Conservation (phyloP, 2,797 vertebrate genomes). For the Pangasius sanitwongsei region DNA sequence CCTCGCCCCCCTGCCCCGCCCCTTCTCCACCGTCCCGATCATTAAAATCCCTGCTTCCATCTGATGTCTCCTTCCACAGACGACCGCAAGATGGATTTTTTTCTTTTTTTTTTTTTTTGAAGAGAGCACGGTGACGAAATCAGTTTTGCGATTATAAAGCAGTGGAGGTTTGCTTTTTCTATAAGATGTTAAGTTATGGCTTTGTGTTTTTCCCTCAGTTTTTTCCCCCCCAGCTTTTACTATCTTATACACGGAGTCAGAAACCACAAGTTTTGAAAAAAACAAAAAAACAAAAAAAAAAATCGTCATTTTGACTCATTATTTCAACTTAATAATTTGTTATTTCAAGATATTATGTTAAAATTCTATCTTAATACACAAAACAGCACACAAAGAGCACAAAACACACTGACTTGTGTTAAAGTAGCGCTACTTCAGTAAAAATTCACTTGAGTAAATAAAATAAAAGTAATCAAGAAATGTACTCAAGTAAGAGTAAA, state of each 20-base stretch:
- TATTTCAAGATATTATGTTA: background rate
- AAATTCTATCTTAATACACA: background rate
- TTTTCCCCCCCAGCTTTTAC: background rate
- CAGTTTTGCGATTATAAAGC: background rate
- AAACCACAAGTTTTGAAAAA: background rate
- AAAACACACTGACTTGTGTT: background rate
- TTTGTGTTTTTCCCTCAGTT: background rate
- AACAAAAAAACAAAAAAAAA: background rate
- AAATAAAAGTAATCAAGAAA: background rate
- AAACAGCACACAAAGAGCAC: too few species aligned
- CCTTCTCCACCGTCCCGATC: conserved; percentile 58
- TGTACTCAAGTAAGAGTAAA: background rate
- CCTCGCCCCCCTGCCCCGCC: conserved; percentile 48
- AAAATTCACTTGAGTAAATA: background rate
- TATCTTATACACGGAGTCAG: background rate
- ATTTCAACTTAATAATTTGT: background rate
- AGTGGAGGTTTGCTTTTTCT: background rate
- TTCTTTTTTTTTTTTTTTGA: background rate
- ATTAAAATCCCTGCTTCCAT: conserved; percentile 70
- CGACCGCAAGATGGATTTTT: background rate
- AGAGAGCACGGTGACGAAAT: background rate
- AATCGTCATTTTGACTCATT: background rate
- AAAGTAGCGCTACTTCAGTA: background rate
- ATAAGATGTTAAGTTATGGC: background rate
- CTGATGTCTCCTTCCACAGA: conserved; percentile 66